Conservation (phyloP, 2,888 invertebrate genomes). For the Eucriotettix oculatus region DNA sequence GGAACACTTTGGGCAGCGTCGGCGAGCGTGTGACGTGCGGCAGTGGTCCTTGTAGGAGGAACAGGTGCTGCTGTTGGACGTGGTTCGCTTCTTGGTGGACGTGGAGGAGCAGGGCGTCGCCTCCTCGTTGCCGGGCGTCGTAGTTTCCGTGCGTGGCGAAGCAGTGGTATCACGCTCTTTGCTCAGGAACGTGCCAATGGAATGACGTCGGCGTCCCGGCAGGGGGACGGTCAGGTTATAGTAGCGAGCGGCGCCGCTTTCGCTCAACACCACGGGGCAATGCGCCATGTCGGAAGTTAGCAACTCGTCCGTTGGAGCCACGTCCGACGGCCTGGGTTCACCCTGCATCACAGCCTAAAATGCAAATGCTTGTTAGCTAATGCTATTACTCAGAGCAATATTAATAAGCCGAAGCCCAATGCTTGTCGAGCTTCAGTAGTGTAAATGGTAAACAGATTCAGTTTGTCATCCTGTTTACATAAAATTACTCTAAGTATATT, state of each 20-base stretch:
- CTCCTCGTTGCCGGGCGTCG: constrained; percentile 18
- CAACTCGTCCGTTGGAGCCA: constrained; percentile 33
- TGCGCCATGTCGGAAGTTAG: constrained; percentile 19
- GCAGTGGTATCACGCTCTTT: constrained; percentile 17
- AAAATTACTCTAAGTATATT: too few relatives aligned
- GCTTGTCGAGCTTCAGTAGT: too few relatives aligned
- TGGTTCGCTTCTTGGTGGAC: too few relatives aligned
- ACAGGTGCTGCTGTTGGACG: constrained; percentile 20
- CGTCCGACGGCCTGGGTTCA: constrained; percentile 51
- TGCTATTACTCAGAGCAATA: too few relatives aligned
- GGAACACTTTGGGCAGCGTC: neutral
- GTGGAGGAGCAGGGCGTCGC: constrained; percentile 12
- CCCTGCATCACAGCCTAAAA: constrained; percentile 44
- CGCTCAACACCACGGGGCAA: constrained; percentile 24
- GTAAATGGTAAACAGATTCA: too few relatives aligned
- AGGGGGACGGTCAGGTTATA: constrained; percentile 32
- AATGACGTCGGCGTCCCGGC: constrained; percentile 38
- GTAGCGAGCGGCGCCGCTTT: constrained; percentile 30
- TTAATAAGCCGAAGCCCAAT: too few relatives aligned
- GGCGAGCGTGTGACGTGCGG: constrained; percentile 7
- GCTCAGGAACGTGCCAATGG: constrained; percentile 46
- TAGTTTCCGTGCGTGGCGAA: constrained; percentile 16
- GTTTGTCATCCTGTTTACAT: too few relatives aligned
- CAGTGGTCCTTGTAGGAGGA: constrained; percentile 30
- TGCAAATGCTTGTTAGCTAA: too few relatives aligned